Base-by-base conservation (phyloP, 1,140 invertebrate genomes). In the Diorhabda sublineata region DNA sequence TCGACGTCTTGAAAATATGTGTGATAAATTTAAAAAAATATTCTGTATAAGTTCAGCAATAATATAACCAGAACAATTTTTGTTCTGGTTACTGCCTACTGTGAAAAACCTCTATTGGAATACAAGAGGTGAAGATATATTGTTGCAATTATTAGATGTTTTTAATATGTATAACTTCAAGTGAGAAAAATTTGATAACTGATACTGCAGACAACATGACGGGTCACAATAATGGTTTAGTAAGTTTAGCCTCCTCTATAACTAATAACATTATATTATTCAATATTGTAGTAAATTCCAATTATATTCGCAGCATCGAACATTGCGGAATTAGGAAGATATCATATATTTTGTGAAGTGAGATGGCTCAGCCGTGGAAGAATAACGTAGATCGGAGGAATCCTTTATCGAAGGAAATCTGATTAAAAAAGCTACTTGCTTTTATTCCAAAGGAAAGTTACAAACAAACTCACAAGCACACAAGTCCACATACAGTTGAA, bases 71-170 rank as follows among this genome's bases (percentile, higher is more conserved):
- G 47, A 43, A 69, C 52, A 3, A 56, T 56, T 66, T 0, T 58
- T 66, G 45, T 67, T 68, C 56, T 68, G 66, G n/a, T n/a, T n/a
- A n/a, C n/a, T 58, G 66, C 68, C 63, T 59, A 52, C 64, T 60
- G 66, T 69, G 67, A 56, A 47, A 67, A 67, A 56, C 44, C 45
- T 61, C 44, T 58, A 70, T 67, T 58, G 64, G 47, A 70, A 59
- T 67, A 70, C 69, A 67, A 70, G 42, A 66, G 69, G 65, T 61
- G 61, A 70, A 61, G 65, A 61, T 67, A 67, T 70, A 61, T 70
- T 70, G 62, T 70, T 60, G 58, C 44, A 68, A 60, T 44, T 68
- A 68, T 64, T 56, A 64, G 67, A 68, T 64, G 61, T 64, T 68
- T 64, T 68, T 11, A 56, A 64, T 63, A 66, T 60, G 63, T 66